Percentiles rank a stretch among this genome's conserved stretches.
These are phyloP conservation scores for Enteromius viviparus DNA, from an alignment of 2,797 vertebrate genomes.

Conservation along the genomic window DNA sequence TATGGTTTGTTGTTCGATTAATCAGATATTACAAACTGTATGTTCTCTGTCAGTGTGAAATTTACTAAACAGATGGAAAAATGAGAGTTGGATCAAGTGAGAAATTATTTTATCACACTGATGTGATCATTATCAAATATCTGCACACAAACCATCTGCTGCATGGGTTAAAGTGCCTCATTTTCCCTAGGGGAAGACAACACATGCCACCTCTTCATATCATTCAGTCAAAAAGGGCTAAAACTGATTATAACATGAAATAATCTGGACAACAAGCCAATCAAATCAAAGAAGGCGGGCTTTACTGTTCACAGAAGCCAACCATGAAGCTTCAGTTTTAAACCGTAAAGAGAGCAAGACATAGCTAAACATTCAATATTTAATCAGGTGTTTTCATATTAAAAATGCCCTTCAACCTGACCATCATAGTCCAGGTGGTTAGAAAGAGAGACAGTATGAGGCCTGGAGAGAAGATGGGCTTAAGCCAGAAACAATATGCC, in stretches of 20 bases:
- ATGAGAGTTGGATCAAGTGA: constrained; percentile 13
- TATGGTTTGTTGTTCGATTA: not conserved
- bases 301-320: not conserved
- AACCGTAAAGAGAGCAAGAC: not conserved
- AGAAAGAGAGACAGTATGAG: constrained; percentile 28
- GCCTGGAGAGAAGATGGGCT: constrained; percentile 40
- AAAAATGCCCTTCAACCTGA: constrained; percentile 27
- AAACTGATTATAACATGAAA: constrained; percentile 4
- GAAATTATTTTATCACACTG: not conserved
- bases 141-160: constrained; percentile 60
- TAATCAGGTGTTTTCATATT: not conserved
- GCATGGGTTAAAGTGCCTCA: constrained; percentile 63
- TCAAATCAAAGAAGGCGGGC: not conserved
- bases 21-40: not conserved
- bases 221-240: constrained; percentile 48
- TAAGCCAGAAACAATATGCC: constrained; percentile 20
- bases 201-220: constrained; percentile 49
- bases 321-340: not conserved
- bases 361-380: not conserved
- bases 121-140: constrained; percentile 36
- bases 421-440: constrained; percentile 44
- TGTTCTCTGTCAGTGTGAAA: constrained; percentile 7
- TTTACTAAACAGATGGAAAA: constrained; percentile 33
- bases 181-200: constrained; percentile 58
- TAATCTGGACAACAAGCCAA: not conserved